Base-by-base conservation (phyloP, 2,113 vertebrate species). In the Sapajus apella region DNA sequence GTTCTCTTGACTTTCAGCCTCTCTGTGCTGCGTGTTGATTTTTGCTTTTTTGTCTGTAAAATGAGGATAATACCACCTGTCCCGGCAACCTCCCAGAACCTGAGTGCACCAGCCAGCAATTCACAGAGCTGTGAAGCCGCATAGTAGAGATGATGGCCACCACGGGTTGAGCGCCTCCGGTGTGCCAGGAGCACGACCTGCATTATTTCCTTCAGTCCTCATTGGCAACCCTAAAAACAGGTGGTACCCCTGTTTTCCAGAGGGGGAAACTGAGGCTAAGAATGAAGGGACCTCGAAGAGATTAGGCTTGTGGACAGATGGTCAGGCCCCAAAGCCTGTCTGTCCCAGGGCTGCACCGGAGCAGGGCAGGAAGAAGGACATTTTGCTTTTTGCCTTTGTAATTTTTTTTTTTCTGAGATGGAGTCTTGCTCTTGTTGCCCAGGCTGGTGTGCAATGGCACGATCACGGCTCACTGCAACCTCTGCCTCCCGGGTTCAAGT, bases 141-240 rank as follows among this genome's bases (percentile, higher is more conserved):
- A 0, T 9, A 5, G 1, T 1, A 23, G 82, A 68, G 45, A 35
- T 20, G 2, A 0, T 6, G 56, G 80, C 35, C 1, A 0, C 37
- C 20, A 1, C n/a, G 30, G 47, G 12, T 73, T 9, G 17, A 30
- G 73, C 6, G 45, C 79, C 92, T 70, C 0, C 40, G 43, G 1
- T 30, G 25, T 18, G 14, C 79, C 87, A 12, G 52, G 55, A 35
- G 3, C 52, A 3, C 5, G 1, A 3, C 32, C 68, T 12, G 0
- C 17, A 0, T 1, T 25, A 0, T 3, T 18, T 17, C 80, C 20
- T 40, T 37, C 16, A 2, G 47, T 21, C 43, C 70, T 66, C 12
- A 1, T n/a, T 16, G 45, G 20, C 25, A 64, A 18, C 66, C 43
- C 68, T 30, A 17, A 58, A 16, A 6, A 18, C 56, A 32, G 35